Evolutionary conservation across 2,888 invertebrate genomes (phyloP), one percentile per base, ranked within the genome.

Genomic region (Drosophila paranaensis): DNA sequence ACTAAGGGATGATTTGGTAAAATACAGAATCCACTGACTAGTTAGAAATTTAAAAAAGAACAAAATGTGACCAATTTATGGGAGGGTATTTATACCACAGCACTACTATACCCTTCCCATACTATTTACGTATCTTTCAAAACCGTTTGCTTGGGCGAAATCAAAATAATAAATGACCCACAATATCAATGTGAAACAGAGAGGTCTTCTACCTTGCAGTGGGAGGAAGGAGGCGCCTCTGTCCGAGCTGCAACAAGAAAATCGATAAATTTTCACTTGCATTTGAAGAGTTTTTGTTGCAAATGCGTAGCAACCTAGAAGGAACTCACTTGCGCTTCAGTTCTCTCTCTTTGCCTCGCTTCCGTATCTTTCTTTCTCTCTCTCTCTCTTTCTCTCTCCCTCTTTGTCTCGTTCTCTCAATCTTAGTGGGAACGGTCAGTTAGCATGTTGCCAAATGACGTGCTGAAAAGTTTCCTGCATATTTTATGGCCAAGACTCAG

Each of bases 191-290:
- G 54, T 40, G 51, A 71, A 67, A 57, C 55, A 61, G 60, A 75
- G 71, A 79, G 79, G 86, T 82, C 82, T 75, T 43, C 75, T 82
- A 81, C 69, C 75, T 83, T 68, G 56, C 35, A 10, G 8, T 82
- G 65, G 60, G 51, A 53, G 61, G 61, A 71, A 63, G 66, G 74
- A 74, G 68, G 51, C 48, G 72, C 30, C 60, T 73, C 20, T 2
- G 20, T 1, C 20, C 20, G 20, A 20, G 20, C 25, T 56, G 56
- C 56, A 37, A 45, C 46, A 37, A 51, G 35, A 42, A 78, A 81
- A 81, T 81, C 82, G 35, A 81, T 81, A 74, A 70, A 70, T 61
- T 84, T 78, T 64, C 27, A 74, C 57, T 71, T 54, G 63, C 69
- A 77, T 60, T 60, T 27, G 37, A 20, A 40, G 16, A 30, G 60